phyloP scores from a whole-genome alignment of 2,888 invertebrate species.

The Rotaria magnacalcarata region DNA sequence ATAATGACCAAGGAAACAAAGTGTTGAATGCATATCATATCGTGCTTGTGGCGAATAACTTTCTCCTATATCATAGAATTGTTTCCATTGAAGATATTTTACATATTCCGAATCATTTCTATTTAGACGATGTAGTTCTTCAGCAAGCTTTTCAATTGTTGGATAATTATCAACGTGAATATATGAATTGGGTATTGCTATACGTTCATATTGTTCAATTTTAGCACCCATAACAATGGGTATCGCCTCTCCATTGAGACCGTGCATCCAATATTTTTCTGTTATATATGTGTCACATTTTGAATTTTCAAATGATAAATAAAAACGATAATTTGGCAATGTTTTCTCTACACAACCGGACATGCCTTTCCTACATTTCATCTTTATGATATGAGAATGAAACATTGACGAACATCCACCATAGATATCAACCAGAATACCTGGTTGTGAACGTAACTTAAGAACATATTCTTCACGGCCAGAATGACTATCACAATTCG shows the following conservation, averaged over 20 bases:
- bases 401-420: not conserved
- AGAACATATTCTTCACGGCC: not conserved
- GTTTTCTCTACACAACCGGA: not conserved
- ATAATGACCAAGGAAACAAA: slow-evolving; percentile 19
- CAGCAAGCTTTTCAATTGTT: not conserved
- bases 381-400: not conserved
- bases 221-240: not conserved
- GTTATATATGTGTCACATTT: slow-evolving; percentile 22
- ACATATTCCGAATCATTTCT: not conserved
- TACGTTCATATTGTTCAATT: not conserved
- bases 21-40: not conserved
- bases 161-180: not conserved
- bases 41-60: not conserved
- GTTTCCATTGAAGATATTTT: not conserved
- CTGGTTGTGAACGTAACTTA: slow-evolving; percentile 3
- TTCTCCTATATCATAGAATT: not conserved
- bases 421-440: not conserved
- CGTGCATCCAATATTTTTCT: slow-evolving; percentile 22
- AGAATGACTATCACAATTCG: slow-evolving; percentile 10
- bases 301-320: not conserved
- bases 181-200: not conserved
- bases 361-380: not conserved
- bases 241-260: not conserved
- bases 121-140: not conserved
- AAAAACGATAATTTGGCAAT: not conserved